These are phyloP conservation scores for Cheumatopsyche charites DNA, from an alignment of 1,140 invertebrate genomes.

Conservation along the genomic window DNA sequence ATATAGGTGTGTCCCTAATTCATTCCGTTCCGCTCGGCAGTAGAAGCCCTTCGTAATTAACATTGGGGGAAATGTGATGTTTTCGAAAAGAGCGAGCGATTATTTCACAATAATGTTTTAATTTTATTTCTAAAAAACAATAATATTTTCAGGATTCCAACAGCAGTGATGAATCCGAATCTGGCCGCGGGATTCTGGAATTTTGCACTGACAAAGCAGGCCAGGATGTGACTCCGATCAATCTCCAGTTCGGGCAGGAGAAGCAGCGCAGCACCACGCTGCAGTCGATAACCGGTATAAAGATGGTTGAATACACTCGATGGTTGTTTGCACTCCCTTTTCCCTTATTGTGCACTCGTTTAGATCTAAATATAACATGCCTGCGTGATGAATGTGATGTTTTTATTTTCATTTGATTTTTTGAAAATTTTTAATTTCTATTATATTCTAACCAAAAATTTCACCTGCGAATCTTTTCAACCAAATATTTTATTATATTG, in stretches of 20 bases:
- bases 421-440: background rate
- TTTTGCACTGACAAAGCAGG: slow-evolving; percentile 89
- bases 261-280: slow-evolving; percentile 72
- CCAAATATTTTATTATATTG: no score
- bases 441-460: background rate
- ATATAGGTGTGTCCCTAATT: no score
- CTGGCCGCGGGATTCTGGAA: slow-evolving; percentile 77
- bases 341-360: slow-evolving; percentile 29
- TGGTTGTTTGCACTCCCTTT: slow-evolving; percentile 21
- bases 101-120: background rate
- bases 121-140: background rate
- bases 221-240: slow-evolving; percentile 84
- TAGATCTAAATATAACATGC: slow-evolving; percentile 10
- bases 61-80: no score
- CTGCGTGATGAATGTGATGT: slow-evolving; percentile 19
- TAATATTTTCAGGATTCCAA: slow-evolving; percentile 55
- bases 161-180: slow-evolving; percentile 59
- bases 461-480: background rate
- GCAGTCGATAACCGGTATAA: slow-evolving; percentile 74
- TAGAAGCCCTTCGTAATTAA: no score
- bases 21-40: no score
- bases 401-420: slow-evolving; percentile 6
- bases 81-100: no score
- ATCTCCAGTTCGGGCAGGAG: slow-evolving; percentile 77
- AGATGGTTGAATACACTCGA: slow-evolving; percentile 14